phyloP scores from a whole-genome alignment of 2,888 invertebrate species.

The Cheilosia vulpina region DNA sequence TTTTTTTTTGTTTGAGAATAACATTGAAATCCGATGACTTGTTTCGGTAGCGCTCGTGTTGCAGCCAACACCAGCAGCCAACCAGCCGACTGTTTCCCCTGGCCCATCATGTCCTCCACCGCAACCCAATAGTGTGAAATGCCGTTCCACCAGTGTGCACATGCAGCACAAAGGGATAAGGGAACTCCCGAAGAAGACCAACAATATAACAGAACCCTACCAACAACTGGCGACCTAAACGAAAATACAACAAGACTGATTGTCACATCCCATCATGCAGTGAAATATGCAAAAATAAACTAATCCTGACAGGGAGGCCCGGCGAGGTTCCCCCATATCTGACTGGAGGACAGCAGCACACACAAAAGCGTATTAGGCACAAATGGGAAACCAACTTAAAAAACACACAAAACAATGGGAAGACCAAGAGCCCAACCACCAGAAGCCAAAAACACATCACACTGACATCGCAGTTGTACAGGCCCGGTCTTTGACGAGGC shows the following conservation, averaged over 20 bases:
- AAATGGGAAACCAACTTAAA: constrained; percentile 51
- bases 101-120: background rate
- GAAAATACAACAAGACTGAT: constrained; percentile 72
- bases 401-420: constrained; percentile 54
- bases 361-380: constrained; percentile 51
- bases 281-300: constrained; percentile 74
- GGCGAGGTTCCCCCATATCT: constrained; percentile 25
- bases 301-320: constrained; percentile 60
- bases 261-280: constrained; percentile 75
- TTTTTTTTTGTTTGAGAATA: constrained; percentile 15
- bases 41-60: constrained; percentile 46
- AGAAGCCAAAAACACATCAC: constrained; percentile 62
- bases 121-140: constrained; percentile 68
- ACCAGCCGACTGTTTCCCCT: constrained; percentile 3
- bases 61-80: constrained; percentile 47
- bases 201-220: constrained; percentile 3
- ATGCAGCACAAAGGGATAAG: constrained; percentile 30
- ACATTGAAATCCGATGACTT: constrained; percentile 65
- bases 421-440: constrained; percentile 23
- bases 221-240: constrained; percentile 61
- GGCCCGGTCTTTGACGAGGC: constrained; percentile 56
- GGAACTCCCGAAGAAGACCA: constrained; percentile 30
- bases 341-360: constrained; percentile 39
- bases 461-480: constrained; percentile 59
- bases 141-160: constrained; percentile 51